Evolutionary conservation across 2,113 vertebrate genomes (phyloP), one percentile per base, ranked within the genome.

Genomic region (Mesoclemmys tuberculata): DNA sequence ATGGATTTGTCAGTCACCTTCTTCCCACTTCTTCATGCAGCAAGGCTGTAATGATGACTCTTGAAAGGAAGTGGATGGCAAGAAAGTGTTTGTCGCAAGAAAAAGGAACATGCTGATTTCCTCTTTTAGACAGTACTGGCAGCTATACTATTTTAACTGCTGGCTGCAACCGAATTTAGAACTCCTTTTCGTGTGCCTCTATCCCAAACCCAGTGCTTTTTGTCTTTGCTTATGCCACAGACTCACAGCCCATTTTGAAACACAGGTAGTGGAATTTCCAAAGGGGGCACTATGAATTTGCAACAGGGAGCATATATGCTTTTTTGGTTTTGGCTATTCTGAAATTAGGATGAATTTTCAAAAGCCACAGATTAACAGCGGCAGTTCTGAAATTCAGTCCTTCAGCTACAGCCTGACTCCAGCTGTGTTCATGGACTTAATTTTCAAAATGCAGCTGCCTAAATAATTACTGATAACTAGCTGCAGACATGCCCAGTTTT

Each of bases 391-490:
- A 92, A 84, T 80, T 52, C n/a, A 56, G 44, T 61, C 82, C 94
- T 90, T 80, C 92, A 93, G 46, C 56, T 77, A 8, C 77, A 64
- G 87, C 29, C 56, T 0, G 0, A 58, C 49, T 88, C 2, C 64
- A 24, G 64, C 9, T 7, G 52, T 84, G 74, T 93, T 92, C 12
- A 79, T 89, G 83, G 95, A 64, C 46, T 87, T 58, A 78, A 88
- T 86, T 94, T 93, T 96, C 93, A 87, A 81, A 51, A 64, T 18
- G 31, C 55, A 46, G 46, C 84, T 85, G 48, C 86, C 84, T 92
- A 82, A 68, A 19, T 92, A 92, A 82, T 96, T 89, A 71, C 74
- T 95, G 94, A 96, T 94, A 94, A 94, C 93, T 88, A 92, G 84
- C 6, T 4, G 27, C 87, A 41, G 80, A 84, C 80, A 71, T 79